phyloP scores from a whole-genome alignment of 2,113 vertebrate genomes.

The Neolamprologus toae region DNA sequence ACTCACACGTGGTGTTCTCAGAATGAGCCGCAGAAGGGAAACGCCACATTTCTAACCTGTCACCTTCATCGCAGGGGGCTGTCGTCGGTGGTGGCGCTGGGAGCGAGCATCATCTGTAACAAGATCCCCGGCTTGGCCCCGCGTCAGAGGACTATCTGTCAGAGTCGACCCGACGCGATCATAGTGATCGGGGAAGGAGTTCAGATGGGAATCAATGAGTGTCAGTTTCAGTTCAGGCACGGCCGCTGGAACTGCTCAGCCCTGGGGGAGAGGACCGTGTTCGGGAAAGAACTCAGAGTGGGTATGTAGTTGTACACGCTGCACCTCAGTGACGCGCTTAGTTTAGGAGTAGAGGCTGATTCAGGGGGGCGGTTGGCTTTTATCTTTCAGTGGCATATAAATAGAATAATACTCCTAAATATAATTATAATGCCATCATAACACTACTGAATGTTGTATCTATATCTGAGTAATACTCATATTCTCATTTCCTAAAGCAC shows the following conservation, averaged over 20 bases:
- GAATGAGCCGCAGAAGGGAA: not conserved
- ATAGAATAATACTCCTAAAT: not conserved
- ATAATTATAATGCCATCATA: not conserved
- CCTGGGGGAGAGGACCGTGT: constrained; percentile 91
- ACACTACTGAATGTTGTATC: not conserved
- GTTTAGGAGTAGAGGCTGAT: not conserved
- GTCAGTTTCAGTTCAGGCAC: constrained; percentile 94
- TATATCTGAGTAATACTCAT: not conserved
- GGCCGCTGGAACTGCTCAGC: constrained; percentile 98
- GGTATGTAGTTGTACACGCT: constrained; percentile 66
- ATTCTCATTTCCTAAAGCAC: not conserved
- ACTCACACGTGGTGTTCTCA: not conserved
- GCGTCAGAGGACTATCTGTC: constrained; percentile 95
- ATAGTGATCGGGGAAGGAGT: constrained; percentile 97
- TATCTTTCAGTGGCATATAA: not conserved
- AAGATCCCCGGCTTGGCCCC: constrained; percentile 96
- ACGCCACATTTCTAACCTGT: not conserved
- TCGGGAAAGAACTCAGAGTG: constrained; percentile 97
- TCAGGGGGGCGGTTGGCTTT: not conserved
- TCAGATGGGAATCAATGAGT: constrained; percentile 96
- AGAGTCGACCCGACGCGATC: constrained; percentile 95
- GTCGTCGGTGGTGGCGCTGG: constrained; percentile 92
- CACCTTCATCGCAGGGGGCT: constrained; percentile 75
- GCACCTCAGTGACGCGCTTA: not conserved
- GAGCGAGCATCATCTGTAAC: constrained; percentile 97